These are phyloP conservation scores for Cryptosula pallasiana DNA, from an alignment of 2,888 invertebrate species.

Conservation along the genomic window DNA sequence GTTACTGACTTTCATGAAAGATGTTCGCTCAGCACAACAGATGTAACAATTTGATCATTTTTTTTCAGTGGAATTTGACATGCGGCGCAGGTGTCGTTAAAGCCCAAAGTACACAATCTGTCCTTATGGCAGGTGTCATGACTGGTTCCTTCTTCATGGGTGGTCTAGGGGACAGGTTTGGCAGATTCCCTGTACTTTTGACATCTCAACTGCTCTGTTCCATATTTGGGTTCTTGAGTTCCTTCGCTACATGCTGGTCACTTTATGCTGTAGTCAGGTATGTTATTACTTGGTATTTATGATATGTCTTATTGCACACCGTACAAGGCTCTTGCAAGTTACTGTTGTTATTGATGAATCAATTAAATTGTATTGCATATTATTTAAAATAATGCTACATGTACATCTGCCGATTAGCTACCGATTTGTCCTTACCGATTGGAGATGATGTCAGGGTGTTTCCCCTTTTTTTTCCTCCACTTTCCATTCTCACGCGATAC, in stretches of 20 bases:
- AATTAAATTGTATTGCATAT: too few species aligned
- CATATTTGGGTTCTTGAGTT: neutral
- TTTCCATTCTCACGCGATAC: too few species aligned
- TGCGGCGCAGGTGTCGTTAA: neutral
- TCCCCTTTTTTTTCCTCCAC: too few species aligned
- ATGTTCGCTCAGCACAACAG: too few species aligned
- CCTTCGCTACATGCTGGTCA: neutral
- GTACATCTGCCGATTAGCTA: too few species aligned
- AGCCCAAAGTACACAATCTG: neutral
- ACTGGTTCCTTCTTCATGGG: slow-evolving; percentile 14
- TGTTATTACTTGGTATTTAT: neutral
- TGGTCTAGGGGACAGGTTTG: slow-evolving; percentile 14
- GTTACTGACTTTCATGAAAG: too few species aligned
- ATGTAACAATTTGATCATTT: neutral
- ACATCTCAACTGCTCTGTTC: neutral
- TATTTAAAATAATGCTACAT: too few species aligned
- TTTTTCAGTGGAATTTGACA: slow-evolving; percentile 22
- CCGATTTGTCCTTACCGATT: too few species aligned
- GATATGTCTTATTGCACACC: too few species aligned
- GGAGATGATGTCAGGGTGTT: too few species aligned
- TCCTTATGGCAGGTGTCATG: slow-evolving; percentile 24
- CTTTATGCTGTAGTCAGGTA: slow-evolving; percentile 1
- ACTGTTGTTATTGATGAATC: too few species aligned
- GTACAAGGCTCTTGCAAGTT: too few species aligned
- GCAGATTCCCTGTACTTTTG: neutral